Base-by-base conservation (phyloP, 2,113 vertebrate genomes). In the Zootoca vivipara region DNA sequence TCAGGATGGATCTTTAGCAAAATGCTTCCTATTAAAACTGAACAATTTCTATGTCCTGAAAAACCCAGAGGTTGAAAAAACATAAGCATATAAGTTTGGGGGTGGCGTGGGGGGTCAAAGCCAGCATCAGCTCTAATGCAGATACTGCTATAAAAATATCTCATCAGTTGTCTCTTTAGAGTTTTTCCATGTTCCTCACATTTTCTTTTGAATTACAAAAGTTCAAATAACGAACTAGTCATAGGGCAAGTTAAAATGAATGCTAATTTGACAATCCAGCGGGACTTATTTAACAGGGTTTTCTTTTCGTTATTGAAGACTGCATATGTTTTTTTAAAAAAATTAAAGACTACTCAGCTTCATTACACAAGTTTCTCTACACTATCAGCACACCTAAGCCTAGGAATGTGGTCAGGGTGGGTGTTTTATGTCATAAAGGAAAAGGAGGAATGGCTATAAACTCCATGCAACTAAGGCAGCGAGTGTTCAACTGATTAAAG, bases 361-460 rank as follows among this genome's bases (percentile, higher is more conserved):
- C 64, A 74, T 10, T 16, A 33, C 16, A 15, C 0, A 0, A 87
- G 28, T 30, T 72, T 20, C 12, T 12, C 30, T 73, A 30, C 20
- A 24, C 22, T 6, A 74, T 75, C n/a, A 0, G 0, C 22, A 0
- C 24, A 3, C 1, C 40, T 82, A 40, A 35, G 12, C 10, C 3
- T 0, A 0, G 33, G 42, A 30, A 0, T 56, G 65, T 7, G 56
- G 86, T 62, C 46, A 64, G 0, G 0, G 1, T 7, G 5, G 0
- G n/a, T 0, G 3, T 64, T 65, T 82, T 72, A 1, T 62, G 26
- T 87, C 20, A 75, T 80, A 33, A 87, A 62, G 46, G 65, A 87
- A 56, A 38, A 33, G 38, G n/a, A 82, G 78, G 26, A 4, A 52
- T 70, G n/a, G 20, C 52, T 83, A 62, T 88, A 83, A 93, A 72